Conservation (phyloP, 2,113 vertebrate genomes). For the Porphyrio hochstetteri region DNA sequence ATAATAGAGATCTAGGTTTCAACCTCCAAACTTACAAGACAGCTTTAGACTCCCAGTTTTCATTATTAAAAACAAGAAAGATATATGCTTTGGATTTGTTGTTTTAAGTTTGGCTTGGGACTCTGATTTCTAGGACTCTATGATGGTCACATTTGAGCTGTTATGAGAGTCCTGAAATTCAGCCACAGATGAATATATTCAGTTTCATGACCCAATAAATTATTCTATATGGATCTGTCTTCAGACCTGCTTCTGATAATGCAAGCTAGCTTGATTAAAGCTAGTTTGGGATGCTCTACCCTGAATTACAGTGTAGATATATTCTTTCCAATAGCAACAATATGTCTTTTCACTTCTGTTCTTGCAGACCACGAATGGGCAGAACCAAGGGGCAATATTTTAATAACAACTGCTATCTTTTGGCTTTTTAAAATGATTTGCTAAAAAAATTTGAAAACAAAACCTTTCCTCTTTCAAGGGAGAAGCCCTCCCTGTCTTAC, state of each 20-base stretch:
- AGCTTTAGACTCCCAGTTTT: constrained; percentile 2
- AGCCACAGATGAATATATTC: constrained; percentile 22
- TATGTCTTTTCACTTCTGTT: constrained; percentile 8
- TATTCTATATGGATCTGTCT: constrained; percentile 50
- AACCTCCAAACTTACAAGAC: not conserved
- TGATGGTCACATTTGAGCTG: constrained; percentile 17
- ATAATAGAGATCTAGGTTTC: not conserved
- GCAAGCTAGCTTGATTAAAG: constrained; percentile 38
- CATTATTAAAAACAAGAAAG: not conserved
- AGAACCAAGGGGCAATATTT: not conserved
- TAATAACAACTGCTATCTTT: not conserved
- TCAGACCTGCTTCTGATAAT: not conserved
- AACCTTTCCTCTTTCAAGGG: not conserved
- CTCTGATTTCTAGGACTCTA: not conserved
- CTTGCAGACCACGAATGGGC: not conserved
- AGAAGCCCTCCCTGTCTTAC: not conserved
- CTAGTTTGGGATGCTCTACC: not conserved
- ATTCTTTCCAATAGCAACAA: not conserved
- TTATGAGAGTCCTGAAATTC: constrained; percentile 40
- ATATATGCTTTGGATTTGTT: constrained; percentile 28
- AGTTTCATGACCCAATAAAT: constrained; percentile 40
- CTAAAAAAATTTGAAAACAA: constrained; percentile 18
- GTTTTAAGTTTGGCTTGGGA: constrained; percentile 12
- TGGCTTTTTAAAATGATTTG: not conserved
- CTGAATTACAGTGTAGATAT: not conserved